phyloP scores from a whole-genome alignment of 1,140 invertebrate genomes.

The Whitmania pigra region DNA sequence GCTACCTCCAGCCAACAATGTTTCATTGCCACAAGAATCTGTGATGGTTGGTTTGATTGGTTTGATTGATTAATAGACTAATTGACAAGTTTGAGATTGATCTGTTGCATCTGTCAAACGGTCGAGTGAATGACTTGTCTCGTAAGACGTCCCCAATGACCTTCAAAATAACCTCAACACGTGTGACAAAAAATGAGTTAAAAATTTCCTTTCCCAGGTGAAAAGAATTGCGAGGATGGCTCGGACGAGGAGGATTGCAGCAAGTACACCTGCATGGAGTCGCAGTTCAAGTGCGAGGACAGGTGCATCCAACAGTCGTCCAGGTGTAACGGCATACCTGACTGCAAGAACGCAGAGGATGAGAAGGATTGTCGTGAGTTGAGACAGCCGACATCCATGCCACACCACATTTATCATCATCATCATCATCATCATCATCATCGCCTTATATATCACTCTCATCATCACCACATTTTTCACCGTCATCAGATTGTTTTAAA shows the following conservation, averaged over 20 bases:
- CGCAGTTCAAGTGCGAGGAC: constrained; percentile 45
- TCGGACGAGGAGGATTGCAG: constrained; percentile 26
- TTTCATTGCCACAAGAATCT: constrained; percentile 55
- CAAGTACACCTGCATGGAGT: constrained; percentile 42
- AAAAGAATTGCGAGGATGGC: constrained; percentile 24
- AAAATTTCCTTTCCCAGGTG: neutral
- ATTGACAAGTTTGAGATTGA: too few species aligned
- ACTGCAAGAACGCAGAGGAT: constrained; percentile 84
- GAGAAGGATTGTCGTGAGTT: constrained; percentile 49
- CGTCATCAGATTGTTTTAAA: too few species aligned
- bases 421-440: constrained; percentile 5
- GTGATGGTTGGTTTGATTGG: constrained; percentile 26
- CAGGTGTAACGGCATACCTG: constrained; percentile 84
- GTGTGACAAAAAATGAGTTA: too few species aligned
- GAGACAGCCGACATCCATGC: neutral
- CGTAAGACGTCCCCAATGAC: too few species aligned
- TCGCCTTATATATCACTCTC: neutral
- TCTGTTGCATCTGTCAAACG: too few species aligned
- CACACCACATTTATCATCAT: neutral
- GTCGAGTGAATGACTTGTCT: too few species aligned
- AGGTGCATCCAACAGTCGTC: constrained; percentile 76
- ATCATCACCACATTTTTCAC: neutral
- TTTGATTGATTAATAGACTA: neutral
- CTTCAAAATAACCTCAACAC: too few species aligned
- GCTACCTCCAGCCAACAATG: constrained; percentile 42